A percentile compares a stretch with the other conserved stretches of the same genome.
Evolutionary conservation across 2,797 vertebrate genomes (phyloP).

Genomic region (Lateolabrax maculatus): DNA sequence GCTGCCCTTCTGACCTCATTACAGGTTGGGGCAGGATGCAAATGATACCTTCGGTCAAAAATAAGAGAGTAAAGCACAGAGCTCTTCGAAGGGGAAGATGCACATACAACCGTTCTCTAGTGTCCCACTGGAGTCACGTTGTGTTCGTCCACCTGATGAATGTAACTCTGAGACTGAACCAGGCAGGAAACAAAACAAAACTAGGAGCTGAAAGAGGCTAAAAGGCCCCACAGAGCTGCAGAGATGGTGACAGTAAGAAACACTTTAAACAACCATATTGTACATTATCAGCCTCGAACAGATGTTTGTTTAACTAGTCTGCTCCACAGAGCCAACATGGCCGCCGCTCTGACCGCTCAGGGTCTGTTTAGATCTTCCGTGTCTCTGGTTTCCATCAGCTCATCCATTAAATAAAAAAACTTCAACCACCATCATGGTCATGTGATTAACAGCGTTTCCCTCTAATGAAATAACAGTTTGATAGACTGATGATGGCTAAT

Average conservation of each 20-base stretch:
- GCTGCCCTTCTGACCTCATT: too few relatives aligned
- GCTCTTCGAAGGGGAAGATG: too few relatives aligned
- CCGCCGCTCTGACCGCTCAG: conserved; percentile 12
- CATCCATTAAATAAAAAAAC: conserved; percentile 39
- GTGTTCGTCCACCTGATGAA: too few relatives aligned
- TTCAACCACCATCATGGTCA: neutral
- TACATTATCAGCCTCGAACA: neutral
- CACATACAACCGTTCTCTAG: too few relatives aligned
- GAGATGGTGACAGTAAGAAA: neutral
- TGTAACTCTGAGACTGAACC: too few relatives aligned
- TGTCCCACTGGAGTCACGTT: too few relatives aligned
- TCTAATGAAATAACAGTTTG: conserved; percentile 56
- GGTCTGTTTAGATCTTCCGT: conserved; percentile 32
- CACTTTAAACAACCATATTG: neutral
- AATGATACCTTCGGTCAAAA: too few relatives aligned
- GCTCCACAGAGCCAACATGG: conserved; percentile 22
- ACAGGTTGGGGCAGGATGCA: too few relatives aligned
- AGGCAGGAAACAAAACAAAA: neutral
- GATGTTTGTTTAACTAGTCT: conserved; percentile 42
- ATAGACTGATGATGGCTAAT: neutral
- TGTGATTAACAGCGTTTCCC: conserved; percentile 10
- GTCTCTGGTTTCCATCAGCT: conserved; percentile 62
- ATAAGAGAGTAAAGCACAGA: too few relatives aligned
- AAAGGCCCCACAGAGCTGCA: neutral
- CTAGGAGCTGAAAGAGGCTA: neutral